Evolutionary conservation across 2,113 vertebrate genomes (phyloP).

Genomic region (Peromyscus leucopus): DNA sequence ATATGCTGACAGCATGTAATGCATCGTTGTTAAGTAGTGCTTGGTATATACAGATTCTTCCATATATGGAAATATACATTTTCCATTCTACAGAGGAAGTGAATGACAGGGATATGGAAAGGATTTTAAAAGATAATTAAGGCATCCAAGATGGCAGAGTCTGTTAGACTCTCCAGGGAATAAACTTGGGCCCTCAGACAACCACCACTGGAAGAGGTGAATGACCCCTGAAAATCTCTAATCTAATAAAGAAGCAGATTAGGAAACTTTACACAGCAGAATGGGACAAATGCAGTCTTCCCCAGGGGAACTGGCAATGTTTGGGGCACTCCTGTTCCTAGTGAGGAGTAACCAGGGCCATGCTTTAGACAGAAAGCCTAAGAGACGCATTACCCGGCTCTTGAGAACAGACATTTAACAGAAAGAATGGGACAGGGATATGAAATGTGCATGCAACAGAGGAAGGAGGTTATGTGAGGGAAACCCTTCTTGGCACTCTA

Average conservation of each 20-base stretch:
- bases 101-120: slow-evolving; percentile 16
- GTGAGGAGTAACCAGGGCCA: not conserved
- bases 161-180: not conserved
- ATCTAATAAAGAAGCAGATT: not conserved
- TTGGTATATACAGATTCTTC: not conserved
- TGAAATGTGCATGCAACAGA: not conserved
- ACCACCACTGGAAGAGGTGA: not conserved
- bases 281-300: not conserved
- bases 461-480: not conserved
- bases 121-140: not conserved
- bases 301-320: not conserved
- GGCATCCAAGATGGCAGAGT: not conserved
- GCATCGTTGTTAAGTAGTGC: not conserved
- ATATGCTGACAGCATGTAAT: not conserved
- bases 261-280: not conserved
- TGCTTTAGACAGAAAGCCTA: not conserved
- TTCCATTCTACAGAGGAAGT: slow-evolving; percentile 5
- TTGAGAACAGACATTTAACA: not conserved
- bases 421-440: too few relatives aligned
- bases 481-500: not conserved
- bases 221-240: not conserved
- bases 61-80: not conserved
- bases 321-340: not conserved
- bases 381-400: not conserved
- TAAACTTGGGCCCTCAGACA: not conserved